Evolutionary conservation across 2,797 vertebrate species (phyloP), one percentile per base, ranked within the genome.

Genomic region (Spinibarbus caldwelli): DNA sequence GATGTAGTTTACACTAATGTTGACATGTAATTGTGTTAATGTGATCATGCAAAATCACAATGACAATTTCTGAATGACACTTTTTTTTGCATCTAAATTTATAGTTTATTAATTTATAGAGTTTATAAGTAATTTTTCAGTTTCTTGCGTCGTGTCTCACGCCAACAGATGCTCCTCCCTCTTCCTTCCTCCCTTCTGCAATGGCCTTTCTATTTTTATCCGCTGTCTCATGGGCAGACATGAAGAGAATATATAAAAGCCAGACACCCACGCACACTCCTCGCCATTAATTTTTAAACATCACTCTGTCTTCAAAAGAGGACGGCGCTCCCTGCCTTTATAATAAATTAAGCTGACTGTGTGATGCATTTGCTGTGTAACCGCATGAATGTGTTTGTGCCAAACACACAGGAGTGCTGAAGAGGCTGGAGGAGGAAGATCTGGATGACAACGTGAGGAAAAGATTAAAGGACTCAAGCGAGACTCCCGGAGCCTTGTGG

Each of bases 371-470:
- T 83, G 23, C 43, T 68, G 41, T 77, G 47, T 72, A 68, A 78
- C 64, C 66, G 31, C 78, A 83, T 68, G 62, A 84, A 14, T 67
- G 36, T 78, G 68, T 88, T 80, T 87, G 31, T 81, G 38, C 70
- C 64, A 54, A 52, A 54, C 73, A 43, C 45, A 76, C 80, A 99
- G 98, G 97, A 89, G 96, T 99, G 83, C 90, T 99, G 88, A 99
- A 98, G 94, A 97, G 98, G 89, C 95, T 99, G 91, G 98, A 99
- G 88, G 98, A 99, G 90, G 98, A 99, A 89, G 98, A 99, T 89
- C 92, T 99, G 82, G 98, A 99, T 89, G 98, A 99, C 77, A 95
- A 95, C 34, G 93, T 99, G 89, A 96, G 96, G 87, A 97, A 95
- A 90, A 94, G 98, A 91, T 94, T 99, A 89, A 99, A 98, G 90